phyloP scores from a whole-genome alignment of 2,888 invertebrate genomes.

The Pyrgus malvae region DNA sequence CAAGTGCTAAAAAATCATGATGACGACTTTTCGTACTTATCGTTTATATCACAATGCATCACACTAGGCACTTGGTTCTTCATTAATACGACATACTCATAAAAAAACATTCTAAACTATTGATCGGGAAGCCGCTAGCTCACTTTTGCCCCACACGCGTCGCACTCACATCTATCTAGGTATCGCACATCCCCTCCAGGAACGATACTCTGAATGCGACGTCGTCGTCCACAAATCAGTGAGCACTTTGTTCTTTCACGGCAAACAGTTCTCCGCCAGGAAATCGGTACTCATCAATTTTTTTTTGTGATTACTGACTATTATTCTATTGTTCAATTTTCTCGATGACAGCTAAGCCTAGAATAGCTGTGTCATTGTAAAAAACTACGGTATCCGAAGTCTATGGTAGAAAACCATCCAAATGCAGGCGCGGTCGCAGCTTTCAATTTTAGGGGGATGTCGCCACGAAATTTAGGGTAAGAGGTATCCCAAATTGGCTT shows the following conservation, averaged over 20 bases:
- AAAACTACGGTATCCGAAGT: too few relatives aligned
- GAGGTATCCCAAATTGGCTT: too few relatives aligned
- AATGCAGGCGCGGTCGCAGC: too few relatives aligned
- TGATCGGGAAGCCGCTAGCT: slow-evolving; percentile 71
- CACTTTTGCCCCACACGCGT: too few relatives aligned
- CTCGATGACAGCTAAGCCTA: slow-evolving; percentile 42
- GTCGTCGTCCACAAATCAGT: slow-evolving; percentile 70
- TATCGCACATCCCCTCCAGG: slow-evolving; percentile 55
- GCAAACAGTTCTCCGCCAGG: slow-evolving; percentile 54
- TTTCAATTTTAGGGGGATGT: too few relatives aligned
- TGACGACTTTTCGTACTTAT: too few relatives aligned
- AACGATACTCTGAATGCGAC: slow-evolving; percentile 62
- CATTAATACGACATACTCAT: slow-evolving; percentile 78
- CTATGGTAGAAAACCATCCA: too few relatives aligned
- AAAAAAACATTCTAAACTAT: too few relatives aligned
- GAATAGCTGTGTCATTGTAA: slow-evolving; percentile 44
- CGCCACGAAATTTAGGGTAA: too few relatives aligned
- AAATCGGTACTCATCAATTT: slow-evolving; percentile 61
- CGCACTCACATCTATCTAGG: slow-evolving; percentile 43
- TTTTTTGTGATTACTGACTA: slow-evolving; percentile 62
- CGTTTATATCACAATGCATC: too few relatives aligned
- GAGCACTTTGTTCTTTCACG: slow-evolving; percentile 72
- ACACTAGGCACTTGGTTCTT: slow-evolving; percentile 72
- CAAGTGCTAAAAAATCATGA: too few relatives aligned
- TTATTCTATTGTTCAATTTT: slow-evolving; percentile 56